Conservation (phyloP, 2,888 invertebrate species). For the Xestia c-nigrum region DNA sequence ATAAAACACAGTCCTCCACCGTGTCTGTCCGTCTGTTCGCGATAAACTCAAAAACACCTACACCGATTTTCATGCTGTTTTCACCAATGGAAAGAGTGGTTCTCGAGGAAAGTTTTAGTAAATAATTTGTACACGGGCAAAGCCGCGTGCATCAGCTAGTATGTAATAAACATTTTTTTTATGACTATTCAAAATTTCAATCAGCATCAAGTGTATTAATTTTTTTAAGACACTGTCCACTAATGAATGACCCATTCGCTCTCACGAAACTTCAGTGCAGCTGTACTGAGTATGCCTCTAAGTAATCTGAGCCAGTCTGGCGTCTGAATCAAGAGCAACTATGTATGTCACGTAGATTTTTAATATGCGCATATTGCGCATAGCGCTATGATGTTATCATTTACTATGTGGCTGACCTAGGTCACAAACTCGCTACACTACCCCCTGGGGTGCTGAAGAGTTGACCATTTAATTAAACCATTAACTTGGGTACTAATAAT, state of each 20-base stretch:
- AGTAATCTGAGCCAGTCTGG: constrained; percentile 1
- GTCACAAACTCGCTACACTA: constrained; percentile 44
- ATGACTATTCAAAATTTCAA: neutral
- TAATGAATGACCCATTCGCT: neutral
- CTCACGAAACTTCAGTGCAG: neutral
- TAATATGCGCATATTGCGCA: constrained; percentile 51
- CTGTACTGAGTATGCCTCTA: neutral
- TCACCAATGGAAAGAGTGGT: no score
- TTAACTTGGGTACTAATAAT: constrained; percentile 15
- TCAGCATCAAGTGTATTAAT: no score
- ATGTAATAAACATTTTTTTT: neutral
- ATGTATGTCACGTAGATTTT: constrained; percentile 38
- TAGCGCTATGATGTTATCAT: constrained; percentile 44
- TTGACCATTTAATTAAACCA: constrained; percentile 30
- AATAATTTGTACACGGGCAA: no score
- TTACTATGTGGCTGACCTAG: constrained; percentile 52
- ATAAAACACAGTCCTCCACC: no score
- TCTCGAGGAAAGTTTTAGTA: no score
- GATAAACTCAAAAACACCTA: no score
- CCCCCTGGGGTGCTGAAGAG: constrained; percentile 24
- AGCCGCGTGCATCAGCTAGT: no score
- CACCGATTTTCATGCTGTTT: no score
- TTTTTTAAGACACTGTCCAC: neutral
- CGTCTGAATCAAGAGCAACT: constrained; percentile 15
- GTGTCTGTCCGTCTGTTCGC: no score